Conservation (phyloP, 2,113 vertebrate genomes). For the Callorhinus ursinus region DNA sequence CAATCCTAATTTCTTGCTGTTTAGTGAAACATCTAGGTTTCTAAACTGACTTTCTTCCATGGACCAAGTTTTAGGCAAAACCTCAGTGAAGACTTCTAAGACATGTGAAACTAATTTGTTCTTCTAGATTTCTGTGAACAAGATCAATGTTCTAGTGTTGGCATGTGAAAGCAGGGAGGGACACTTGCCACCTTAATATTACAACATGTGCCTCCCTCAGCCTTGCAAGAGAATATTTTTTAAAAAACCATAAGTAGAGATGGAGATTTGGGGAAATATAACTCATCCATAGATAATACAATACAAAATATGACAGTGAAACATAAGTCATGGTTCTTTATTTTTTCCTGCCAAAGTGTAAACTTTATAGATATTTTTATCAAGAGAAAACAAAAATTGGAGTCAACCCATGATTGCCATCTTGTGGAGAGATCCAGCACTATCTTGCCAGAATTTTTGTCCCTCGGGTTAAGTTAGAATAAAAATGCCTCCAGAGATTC, state of each 20-base stretch:
- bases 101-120: neutral
- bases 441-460: neutral
- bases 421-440: conserved; percentile 69
- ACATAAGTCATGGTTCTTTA: conserved; percentile 66
- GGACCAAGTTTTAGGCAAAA: neutral
- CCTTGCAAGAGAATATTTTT: conserved; percentile 24
- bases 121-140: neutral
- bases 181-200: neutral
- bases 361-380: conserved; percentile 69
- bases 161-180: neutral
- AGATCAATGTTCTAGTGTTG: neutral
- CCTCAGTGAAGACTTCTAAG: neutral
- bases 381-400: conserved; percentile 48
- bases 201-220: neutral
- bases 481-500: neutral
- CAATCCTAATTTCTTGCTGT: neutral
- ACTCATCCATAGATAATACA: conserved; percentile 71
- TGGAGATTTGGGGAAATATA: conserved; percentile 60
- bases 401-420: conserved; percentile 74
- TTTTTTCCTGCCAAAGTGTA: conserved; percentile 68
- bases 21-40: neutral
- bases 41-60: neutral
- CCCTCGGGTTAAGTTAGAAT: neutral
- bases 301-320: conserved; percentile 63
- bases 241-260: conserved; percentile 31